These are phyloP conservation scores for Drosophila recens DNA, from an alignment of 2,888 invertebrate genomes.

Conservation along the genomic window DNA sequence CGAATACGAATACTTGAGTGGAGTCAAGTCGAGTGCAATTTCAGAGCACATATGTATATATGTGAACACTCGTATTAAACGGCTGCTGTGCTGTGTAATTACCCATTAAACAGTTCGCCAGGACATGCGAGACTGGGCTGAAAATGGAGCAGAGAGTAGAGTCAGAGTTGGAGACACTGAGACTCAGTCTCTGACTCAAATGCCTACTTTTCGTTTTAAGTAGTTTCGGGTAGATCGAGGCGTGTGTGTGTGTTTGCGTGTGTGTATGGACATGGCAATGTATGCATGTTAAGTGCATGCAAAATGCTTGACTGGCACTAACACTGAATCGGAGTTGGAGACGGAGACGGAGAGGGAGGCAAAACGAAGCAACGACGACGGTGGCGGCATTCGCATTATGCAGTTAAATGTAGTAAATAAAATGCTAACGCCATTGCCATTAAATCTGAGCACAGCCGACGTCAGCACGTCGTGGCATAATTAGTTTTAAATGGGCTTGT, in stretches of 20 bases:
- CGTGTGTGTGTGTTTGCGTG: slow-evolving; percentile 9
- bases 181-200: slow-evolving; percentile 30
- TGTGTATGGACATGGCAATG: slow-evolving; percentile 12
- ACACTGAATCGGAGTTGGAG: slow-evolving; percentile 27
- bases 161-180: slow-evolving; percentile 4
- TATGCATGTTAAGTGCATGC: slow-evolving; percentile 63
- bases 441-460: slow-evolving; percentile 56
- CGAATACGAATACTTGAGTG: slow-evolving; percentile 35
- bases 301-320: slow-evolving; percentile 69
- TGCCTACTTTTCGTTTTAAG: slow-evolving; percentile 74
- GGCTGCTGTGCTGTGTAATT: slow-evolving; percentile 74
- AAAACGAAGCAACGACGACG: slow-evolving; percentile 2
- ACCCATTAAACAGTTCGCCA: slow-evolving; percentile 73
- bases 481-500: slow-evolving; percentile 75
- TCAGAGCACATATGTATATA: slow-evolving; percentile 25
- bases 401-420: slow-evolving; percentile 81
- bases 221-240: slow-evolving; percentile 62
- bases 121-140: slow-evolving; percentile 37
- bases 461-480: slow-evolving; percentile 74
- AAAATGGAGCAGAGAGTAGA: not conserved
- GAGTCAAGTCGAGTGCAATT: slow-evolving; percentile 72
- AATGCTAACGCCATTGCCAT: slow-evolving; percentile 76
- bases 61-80: slow-evolving; percentile 57
- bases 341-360: not conserved
- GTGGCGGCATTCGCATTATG: slow-evolving; percentile 58